A percentile compares a stretch with the other conserved stretches of the same genome.
phyloP scores from a whole-genome alignment of 2,113 vertebrate species.

The Platichthys flesus region DNA sequence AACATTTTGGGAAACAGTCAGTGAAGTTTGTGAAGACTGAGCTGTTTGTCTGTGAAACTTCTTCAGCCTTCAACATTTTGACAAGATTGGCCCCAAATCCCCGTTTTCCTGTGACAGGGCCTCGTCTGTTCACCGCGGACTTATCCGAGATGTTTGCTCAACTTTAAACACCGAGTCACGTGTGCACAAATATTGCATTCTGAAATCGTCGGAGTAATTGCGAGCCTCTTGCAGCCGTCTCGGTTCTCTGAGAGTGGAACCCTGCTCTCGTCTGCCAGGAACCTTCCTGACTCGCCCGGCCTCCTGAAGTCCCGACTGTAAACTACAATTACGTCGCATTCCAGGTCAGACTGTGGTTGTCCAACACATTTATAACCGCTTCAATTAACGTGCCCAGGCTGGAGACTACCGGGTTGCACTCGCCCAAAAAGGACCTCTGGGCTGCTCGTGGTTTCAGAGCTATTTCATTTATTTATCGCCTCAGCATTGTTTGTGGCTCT shows the following conservation, averaged over 20 bases:
- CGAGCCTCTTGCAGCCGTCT: constrained; percentile 46
- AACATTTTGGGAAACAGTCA: too few species aligned
- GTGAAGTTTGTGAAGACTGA: too few species aligned
- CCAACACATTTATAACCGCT: constrained; percentile 72
- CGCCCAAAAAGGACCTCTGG: constrained; percentile 49
- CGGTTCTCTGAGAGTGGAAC: constrained; percentile 31
- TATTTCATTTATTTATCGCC: constrained; percentile 65
- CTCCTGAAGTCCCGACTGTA: constrained; percentile 38
- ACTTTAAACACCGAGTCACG: constrained; percentile 20
- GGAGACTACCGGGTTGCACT: constrained; percentile 42
- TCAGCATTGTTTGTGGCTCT: constrained; percentile 62
- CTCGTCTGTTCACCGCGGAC: constrained; percentile 2
- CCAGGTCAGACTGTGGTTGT: constrained; percentile 78
- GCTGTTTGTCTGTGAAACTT: neutral
- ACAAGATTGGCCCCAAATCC: neutral
- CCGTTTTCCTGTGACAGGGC: constrained; percentile 1
- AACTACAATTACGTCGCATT: constrained; percentile 78
- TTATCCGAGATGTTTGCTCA: constrained; percentile 18
- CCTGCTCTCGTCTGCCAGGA: constrained; percentile 19
- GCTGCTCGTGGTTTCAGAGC: constrained; percentile 53
- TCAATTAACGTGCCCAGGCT: constrained; percentile 65
- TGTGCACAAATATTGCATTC: constrained; percentile 41
- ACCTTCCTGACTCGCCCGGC: constrained; percentile 33
- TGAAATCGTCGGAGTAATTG: constrained; percentile 30
- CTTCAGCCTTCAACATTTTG: neutral